Percentiles rank a stretch among this genome's conserved stretches.
Conservation (phyloP, 2,113 vertebrate genomes). For the Dipodomys stephensi region DNA sequence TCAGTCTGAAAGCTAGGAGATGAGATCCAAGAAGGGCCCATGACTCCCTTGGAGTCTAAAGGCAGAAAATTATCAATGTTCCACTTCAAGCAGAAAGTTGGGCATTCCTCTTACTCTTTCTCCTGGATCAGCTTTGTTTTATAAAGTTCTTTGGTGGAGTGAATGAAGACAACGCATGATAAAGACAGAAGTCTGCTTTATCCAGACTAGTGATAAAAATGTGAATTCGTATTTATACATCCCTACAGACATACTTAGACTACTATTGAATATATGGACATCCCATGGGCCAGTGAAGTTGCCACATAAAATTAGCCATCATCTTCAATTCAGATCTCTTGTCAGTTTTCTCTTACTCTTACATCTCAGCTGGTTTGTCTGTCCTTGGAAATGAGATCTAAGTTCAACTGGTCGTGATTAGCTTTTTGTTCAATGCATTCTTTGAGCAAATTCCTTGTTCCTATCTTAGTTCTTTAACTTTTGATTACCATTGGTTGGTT, state of each 20-base stretch:
- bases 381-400: not conserved
- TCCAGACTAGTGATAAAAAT: not conserved
- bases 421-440: not conserved
- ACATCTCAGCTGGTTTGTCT: not conserved
- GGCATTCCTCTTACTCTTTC: not conserved
- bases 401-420: not conserved
- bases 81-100: rapidly evolving
- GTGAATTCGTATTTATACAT: not conserved
- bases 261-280: not conserved
- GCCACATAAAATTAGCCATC: not conserved
- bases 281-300: not conserved
- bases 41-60: not conserved
- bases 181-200: not conserved
- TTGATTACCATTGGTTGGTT: not conserved
- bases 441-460: not conserved
- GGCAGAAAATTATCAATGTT: not conserved
- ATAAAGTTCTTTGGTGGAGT: not conserved
- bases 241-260: not conserved
- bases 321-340: not conserved
- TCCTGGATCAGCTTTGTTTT: not conserved
- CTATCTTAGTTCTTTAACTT: not conserved
- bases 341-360: not conserved
- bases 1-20: not conserved
- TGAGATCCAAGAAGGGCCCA: not conserved
- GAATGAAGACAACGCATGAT: not conserved